Evolutionary conservation across 1,140 invertebrate species (phyloP).

Genomic region (Wasmannia auropunctata): DNA sequence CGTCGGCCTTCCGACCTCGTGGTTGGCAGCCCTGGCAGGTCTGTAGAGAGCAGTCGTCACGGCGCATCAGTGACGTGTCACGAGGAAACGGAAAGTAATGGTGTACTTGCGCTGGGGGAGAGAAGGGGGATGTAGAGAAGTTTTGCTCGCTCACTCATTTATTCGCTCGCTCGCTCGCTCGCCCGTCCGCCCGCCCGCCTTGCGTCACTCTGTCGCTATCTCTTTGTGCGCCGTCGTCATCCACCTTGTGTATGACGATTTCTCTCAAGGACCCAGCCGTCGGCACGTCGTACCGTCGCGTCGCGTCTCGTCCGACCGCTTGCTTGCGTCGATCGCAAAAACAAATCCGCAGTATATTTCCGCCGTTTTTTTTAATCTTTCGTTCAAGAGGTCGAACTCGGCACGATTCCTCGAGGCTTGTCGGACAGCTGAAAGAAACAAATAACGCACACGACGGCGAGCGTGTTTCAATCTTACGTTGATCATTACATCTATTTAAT

Average conservation of each 20-base stretch:
- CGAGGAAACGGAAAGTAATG: slow-evolving; percentile 61
- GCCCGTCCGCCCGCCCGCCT: slow-evolving; percentile 36
- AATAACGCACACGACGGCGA: neutral
- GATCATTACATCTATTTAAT: neutral
- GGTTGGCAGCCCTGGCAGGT: slow-evolving; percentile 62
- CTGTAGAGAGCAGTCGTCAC: slow-evolving; percentile 57
- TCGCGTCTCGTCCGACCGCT: neutral
- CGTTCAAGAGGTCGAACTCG: neutral
- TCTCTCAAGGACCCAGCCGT: slow-evolving; percentile 42
- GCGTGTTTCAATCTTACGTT: neutral
- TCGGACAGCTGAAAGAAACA: neutral
- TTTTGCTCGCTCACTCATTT: slow-evolving; percentile 8
- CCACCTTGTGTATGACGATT: slow-evolving; percentile 39
- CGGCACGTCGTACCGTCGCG: neutral
- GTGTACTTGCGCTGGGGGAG: slow-evolving; percentile 3
- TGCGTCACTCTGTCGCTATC: slow-evolving; percentile 71
- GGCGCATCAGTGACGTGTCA: slow-evolving; percentile 72
- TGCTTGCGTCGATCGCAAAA: neutral
- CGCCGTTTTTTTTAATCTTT: neutral
- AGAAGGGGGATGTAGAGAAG: slow-evolving; percentile 30
- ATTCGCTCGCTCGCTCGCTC: slow-evolving; percentile 15
- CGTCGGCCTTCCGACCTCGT: neutral
- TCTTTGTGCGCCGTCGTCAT: slow-evolving; percentile 65
- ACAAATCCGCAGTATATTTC: neutral
- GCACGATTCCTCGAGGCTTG: too few species aligned